Evolutionary conservation across 2,113 vertebrate genomes (phyloP).

Genomic region (Plotosus lineatus): DNA sequence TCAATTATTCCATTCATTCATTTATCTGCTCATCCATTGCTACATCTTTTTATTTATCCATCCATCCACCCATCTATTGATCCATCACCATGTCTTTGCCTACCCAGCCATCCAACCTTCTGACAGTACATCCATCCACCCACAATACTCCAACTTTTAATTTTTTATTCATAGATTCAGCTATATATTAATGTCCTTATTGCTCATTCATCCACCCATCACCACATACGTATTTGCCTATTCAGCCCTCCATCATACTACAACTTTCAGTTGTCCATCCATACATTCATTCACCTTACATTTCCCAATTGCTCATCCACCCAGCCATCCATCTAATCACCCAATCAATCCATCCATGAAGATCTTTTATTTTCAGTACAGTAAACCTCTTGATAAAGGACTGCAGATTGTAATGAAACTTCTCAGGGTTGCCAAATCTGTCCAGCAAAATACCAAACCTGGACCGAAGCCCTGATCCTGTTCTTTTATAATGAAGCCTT

Average conservation of each 20-base stretch:
- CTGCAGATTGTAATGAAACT: constrained; percentile 5
- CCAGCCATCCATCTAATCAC: not conserved
- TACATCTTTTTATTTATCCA: not conserved
- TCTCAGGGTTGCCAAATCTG: not conserved
- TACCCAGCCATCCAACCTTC: not conserved
- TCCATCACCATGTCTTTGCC: too few species aligned
- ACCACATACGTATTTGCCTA: too few species aligned
- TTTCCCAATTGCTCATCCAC: not conserved
- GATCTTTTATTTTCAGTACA: too few species aligned
- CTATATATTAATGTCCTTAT: too few species aligned
- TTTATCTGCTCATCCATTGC: not conserved
- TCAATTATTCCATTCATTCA: not conserved
- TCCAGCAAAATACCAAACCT: not conserved
- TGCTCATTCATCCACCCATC: not conserved
- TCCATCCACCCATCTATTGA: not conserved
- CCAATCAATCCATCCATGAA: not conserved
- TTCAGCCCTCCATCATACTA: not conserved
- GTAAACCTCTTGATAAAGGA: not conserved
- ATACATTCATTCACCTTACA: not conserved
- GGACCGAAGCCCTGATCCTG: not conserved
- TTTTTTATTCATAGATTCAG: too few species aligned
- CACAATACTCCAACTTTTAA: not conserved
- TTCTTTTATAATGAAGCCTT: constrained; percentile 18
- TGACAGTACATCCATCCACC: not conserved
- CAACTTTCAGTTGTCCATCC: not conserved